A percentile compares a stretch with the other conserved stretches of the same genome.
phyloP scores from a whole-genome alignment of 2,113 vertebrate species.

The Poecilia latipinna region DNA sequence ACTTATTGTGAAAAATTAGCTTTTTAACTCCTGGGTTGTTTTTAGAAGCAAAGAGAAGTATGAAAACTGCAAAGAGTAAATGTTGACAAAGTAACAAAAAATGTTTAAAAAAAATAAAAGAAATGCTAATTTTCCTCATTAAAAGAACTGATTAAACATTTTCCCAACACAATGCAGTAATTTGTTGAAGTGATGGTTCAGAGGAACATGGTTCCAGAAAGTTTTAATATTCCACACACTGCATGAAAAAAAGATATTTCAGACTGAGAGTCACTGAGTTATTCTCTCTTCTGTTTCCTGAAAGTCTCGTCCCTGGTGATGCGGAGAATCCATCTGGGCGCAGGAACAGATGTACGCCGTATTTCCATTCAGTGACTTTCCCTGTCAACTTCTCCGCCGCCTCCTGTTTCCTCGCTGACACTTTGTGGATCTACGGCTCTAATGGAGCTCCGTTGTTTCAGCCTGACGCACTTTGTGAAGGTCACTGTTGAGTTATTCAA shows the following conservation, averaged over 20 bases:
- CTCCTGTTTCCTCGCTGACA: slow-evolving; percentile 16
- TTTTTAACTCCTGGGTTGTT: no score
- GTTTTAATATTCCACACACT: background rate
- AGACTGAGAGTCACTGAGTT: background rate
- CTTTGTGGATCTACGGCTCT: slow-evolving; percentile 31
- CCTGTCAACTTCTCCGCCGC: slow-evolving; percentile 7
- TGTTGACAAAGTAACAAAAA: no score
- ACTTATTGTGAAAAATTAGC: no score
- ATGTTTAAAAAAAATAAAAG: no score
- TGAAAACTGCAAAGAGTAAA: no score
- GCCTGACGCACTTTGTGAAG: slow-evolving; percentile 27
- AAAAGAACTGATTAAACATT: no score
- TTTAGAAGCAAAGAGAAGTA: no score
- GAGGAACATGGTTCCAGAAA: background rate
- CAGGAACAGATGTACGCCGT: background rate
- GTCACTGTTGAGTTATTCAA: slow-evolving; percentile 32
- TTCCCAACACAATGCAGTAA: no score
- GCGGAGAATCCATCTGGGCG: slow-evolving; percentile 23
- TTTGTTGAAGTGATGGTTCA: background rate
- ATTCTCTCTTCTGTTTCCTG: background rate
- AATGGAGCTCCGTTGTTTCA: slow-evolving; percentile 32
- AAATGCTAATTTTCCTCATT: no score
- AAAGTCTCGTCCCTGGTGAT: background rate
- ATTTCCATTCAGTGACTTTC: slow-evolving; percentile 23
- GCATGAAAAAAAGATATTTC: background rate